Base-by-base conservation (phyloP, 2,888 invertebrate species). In the Mycalesis mineus region DNA sequence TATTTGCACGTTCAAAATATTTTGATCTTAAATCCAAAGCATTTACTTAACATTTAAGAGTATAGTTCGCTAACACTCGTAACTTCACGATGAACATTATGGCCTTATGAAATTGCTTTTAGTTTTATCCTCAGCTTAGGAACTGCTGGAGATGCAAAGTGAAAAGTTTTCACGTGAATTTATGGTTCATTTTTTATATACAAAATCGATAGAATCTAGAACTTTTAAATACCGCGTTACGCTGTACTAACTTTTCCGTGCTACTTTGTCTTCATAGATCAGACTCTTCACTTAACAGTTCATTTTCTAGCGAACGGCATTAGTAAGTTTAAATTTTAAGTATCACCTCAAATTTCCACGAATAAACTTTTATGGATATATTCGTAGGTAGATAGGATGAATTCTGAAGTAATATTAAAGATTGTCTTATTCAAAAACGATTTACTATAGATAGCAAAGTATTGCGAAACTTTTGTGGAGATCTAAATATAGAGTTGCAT, bases 31-130 rank as follows among this genome's bases (percentile, higher is more conserved):
- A 44, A 44, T 29, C 28, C 28, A 29, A n/a, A n/a, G 28, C 44
- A 28, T 44, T 44, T 44, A 42, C 41, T 42, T 15, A 36, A 28
- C 15, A 31, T 13, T 17, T 48, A 58, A 55, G 33, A 41, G n/a
- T 44, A 42, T 14, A 33, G 37, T 41, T 28, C 15, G 44, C 55
- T 42, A 50, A 37, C 41, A 56, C 22, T 22, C 22, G 22, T 15
- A 13, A 31, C n/a, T 51, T 28, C 36, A 15, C 9, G 17, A 40
- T 47, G 31, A 47, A 47, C 47, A 65, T 60, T 64, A 60, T 64
- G 63, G 60, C 58, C 60, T 58, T 62, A 62, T 54, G 61, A 62
- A 64, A 64, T 65, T 59, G 64, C 64, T 62, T 65, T 57, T 62
- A 61, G 64, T 64, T 65, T 64, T 61, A 64, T 65, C 41, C 52